Percentiles rank a stretch among this genome's conserved stretches.
Conservation (phyloP, 2,797 vertebrate species). For the Lates japonicus region DNA sequence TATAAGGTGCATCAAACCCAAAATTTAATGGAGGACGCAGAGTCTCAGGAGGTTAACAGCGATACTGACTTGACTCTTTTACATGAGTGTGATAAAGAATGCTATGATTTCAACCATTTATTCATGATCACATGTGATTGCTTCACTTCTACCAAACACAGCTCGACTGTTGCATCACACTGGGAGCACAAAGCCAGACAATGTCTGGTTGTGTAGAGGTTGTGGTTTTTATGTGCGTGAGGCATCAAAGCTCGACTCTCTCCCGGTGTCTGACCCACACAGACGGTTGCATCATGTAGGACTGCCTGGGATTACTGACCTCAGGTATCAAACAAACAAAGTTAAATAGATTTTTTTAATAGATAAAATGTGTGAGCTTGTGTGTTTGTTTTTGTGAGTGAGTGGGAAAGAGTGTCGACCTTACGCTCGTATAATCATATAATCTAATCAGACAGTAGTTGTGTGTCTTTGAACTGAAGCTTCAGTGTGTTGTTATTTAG, state of each 20-base stretch:
- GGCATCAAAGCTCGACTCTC: neutral
- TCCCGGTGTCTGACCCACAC: slow-evolving; percentile 11
- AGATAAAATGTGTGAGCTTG: neutral
- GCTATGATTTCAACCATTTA: no score
- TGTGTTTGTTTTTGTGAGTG: slow-evolving; percentile 17
- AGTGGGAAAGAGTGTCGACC: neutral
- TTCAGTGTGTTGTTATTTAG: no score
- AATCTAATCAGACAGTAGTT: neutral
- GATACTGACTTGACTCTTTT: no score
- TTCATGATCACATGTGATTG: neutral
- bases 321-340: slow-evolving; percentile 42
- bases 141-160: neutral
- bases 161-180: neutral
- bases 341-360: slow-evolving; percentile 4
- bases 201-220: neutral
- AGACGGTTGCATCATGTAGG: slow-evolving; percentile 24
- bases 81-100: no score
- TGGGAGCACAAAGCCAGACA: neutral
- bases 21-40: no score
- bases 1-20: no score
- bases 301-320: slow-evolving; percentile 33
- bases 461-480: no score
- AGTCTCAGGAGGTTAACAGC: no score
- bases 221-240: neutral
- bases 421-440: neutral